Evolutionary conservation across 2,888 invertebrate genomes (phyloP), one percentile per base, ranked within the genome.

Genomic region (Lingula anatina): DNA sequence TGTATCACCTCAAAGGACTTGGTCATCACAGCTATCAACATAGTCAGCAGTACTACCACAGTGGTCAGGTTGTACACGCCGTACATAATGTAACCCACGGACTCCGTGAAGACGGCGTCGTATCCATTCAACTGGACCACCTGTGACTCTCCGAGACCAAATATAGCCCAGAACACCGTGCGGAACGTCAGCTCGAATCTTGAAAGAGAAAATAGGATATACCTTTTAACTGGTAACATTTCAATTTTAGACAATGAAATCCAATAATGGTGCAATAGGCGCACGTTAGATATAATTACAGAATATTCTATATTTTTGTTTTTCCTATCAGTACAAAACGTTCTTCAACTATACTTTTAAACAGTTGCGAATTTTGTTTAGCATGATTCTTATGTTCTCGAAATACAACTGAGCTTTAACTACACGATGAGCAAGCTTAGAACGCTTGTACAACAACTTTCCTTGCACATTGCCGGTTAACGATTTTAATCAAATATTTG

Each of bases 11-110:
- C 85, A 64, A 85, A 86, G 0, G 86, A 86, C 51, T 85, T 83
- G 0, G 86, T 84, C 86, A 87, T 86, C 71, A 78, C 75, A 15
- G 86, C 87, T 61, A 87, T 86, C 25, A 78, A 63, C 87, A 87
- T 87, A 73, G 87, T 87, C 49, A 87, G 71, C 5, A 77, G 63
- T 1, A 80, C 79, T 41, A 79, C 78, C 28, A 80, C 80, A 57
- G 77, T 76, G 44, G 76, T 71, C 52, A 78, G 73, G 60, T 80
- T 79, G 62, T 80, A 81, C 45, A 72, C 68, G 48, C 79, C 79
- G 62, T 77, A 80, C 56, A 80, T 70, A 31, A 77, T 73, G 55
- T 77, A 76, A 9, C 80, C 80, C 31, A 79, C 74, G 53, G 73
- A 75, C 57, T 79, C 75, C 5, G 80, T 80, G 44, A 80, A 70